Evolutionary conservation across 2,888 invertebrate genomes (phyloP).

Genomic region (Xestia rhomboidea): DNA sequence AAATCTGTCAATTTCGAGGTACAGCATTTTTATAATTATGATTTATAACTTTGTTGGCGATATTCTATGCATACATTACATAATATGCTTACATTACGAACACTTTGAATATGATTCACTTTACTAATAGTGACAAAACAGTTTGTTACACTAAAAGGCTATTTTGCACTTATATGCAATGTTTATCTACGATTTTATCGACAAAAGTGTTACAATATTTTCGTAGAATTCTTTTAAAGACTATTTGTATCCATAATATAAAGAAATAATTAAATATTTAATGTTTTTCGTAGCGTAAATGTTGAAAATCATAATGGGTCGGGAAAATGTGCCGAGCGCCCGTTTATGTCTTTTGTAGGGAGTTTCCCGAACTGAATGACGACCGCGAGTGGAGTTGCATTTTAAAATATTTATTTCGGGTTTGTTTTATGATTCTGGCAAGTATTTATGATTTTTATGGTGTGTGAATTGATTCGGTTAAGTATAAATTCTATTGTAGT

Average conservation of each 20-base stretch:
- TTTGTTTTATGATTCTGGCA: not conserved
- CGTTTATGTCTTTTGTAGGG: slow-evolving; percentile 86
- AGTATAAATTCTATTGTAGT: not conserved
- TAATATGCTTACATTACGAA: not conserved
- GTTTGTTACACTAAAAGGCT: slow-evolving; percentile 14
- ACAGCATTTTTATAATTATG: not conserved
- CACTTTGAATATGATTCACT: slow-evolving; percentile 17
- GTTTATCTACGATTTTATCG: slow-evolving; percentile 36
- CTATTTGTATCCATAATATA: not conserved
- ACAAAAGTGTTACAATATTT: slow-evolving; percentile 11
- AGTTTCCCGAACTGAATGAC: slow-evolving; percentile 11
- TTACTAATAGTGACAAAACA: slow-evolving; percentile 12
- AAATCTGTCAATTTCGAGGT: not conserved
- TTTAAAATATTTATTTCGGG: not conserved
- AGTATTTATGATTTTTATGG: not conserved
- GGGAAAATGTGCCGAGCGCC: slow-evolving; percentile 35
- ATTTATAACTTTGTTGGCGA: not conserved
- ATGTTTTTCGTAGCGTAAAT: not conserved
- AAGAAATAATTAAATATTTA: not conserved
- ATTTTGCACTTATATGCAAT: slow-evolving; percentile 53
- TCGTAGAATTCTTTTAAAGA: not conserved
- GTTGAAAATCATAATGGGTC: not conserved
- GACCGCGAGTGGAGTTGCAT: not conserved
- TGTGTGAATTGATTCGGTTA: not conserved
- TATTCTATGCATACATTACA: not conserved